A percentile compares a stretch with the other conserved stretches of the same genome.
Evolutionary conservation across 2,113 vertebrate genomes (phyloP).

Genomic region (Sphaerodactylus townsendi): DNA sequence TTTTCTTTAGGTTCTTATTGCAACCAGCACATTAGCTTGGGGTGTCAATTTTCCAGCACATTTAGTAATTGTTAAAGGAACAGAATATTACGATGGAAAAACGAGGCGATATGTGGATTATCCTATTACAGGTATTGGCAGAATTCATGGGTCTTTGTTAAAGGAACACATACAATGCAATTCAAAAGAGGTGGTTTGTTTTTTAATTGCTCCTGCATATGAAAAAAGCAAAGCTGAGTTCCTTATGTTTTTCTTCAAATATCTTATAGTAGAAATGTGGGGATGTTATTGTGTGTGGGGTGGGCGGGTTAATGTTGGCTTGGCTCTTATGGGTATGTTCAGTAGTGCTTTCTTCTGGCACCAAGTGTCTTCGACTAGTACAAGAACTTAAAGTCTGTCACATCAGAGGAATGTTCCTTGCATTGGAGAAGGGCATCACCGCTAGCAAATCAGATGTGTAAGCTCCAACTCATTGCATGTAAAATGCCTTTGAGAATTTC

Average conservation of each 20-base stretch:
- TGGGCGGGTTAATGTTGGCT: no score
- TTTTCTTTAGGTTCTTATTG: conserved; percentile 89
- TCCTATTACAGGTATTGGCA: conserved; percentile 92
- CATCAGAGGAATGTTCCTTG: no score
- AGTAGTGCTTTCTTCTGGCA: no score
- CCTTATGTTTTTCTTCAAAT: not conserved
- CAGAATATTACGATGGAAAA: conserved; percentile 97
- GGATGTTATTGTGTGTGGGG: no score
- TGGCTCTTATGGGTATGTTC: no score
- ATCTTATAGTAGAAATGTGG: not conserved
- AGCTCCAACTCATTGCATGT: no score
- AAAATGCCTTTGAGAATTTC: no score
- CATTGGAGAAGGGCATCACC: no score
- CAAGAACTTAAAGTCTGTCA: no score
- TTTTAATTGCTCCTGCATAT: not conserved
- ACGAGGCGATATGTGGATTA: conserved; percentile 96
- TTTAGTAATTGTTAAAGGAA: conserved; percentile 97
- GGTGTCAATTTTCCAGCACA: conserved; percentile 98
- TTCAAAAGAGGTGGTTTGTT: not conserved
- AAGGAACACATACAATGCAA: not conserved
- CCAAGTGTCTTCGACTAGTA: no score
- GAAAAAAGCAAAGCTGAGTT: not conserved
- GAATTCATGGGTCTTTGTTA: conserved; percentile 18
- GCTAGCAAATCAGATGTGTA: no score
- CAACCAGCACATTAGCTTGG: conserved; percentile 97